Evolutionary conservation across 1,140 invertebrate genomes (phyloP), one percentile per base, ranked within the genome.

Genomic region (Triops longicaudatus): DNA sequence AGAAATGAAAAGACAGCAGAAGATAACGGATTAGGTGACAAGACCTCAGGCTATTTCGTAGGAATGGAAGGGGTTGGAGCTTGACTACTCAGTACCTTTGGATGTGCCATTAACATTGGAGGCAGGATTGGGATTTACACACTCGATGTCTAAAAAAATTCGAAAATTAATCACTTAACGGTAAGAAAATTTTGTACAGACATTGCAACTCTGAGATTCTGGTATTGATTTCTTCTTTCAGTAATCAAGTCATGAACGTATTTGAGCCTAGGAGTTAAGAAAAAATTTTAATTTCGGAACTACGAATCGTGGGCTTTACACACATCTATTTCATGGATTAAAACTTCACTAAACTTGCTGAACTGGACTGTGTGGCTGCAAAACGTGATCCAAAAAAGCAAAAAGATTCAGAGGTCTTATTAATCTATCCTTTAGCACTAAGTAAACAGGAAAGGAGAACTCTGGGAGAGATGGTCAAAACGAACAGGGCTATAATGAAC

Each of bases 51-150:
- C 73, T 28, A 73, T 73, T 73, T 73, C 73, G 26, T 31, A 75
- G 74, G 74, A 11, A n/a, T 75, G 37, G 44, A 44, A 28, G 74
- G 37, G 26, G 28, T 14, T 41, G 37, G 37, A 26, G 74, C 37
- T 44, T 27, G 74, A 75, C 74, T 73, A 77, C 28, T 77, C 76
- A 43, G 72, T 77, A 77, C 76, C 76, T 77, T 77, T 77, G 72
- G 76, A 74, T 73, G 76, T 77, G 76, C 76, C 76, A 73, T 63
- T 63, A 63, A 63, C 50, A 63, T 77, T 77, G 76, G 31, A 73
- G 76, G 76, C 71, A 43, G 76, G 72, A 77, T 77, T 77, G 72
- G 76, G 72, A 42, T 73, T 77, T 26, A 42, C 22, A 44, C 44
- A 43, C 44, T 28, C 28, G 50, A 63, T 63, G 50, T 63, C 50